Evolutionary conservation across 2,888 invertebrate genomes (phyloP), one percentile per base, ranked within the genome.

Genomic region (Lithophane socia): DNA sequence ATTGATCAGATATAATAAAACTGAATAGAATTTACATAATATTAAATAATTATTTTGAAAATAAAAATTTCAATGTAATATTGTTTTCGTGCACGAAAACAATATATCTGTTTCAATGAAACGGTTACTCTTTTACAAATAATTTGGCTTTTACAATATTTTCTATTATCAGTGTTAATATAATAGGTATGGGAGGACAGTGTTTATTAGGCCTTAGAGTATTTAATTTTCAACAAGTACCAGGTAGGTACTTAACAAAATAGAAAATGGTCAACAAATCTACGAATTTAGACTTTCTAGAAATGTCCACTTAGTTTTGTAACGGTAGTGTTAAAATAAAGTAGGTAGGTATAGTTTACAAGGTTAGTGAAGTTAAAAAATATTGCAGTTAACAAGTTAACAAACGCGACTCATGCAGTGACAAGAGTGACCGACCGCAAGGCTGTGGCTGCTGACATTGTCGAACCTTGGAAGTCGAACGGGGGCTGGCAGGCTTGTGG

Each of bases 371-470:
- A 37, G 37, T 37, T 37, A 37, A 37, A 37, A 37, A 37, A 37
- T 37, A 18, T 60, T 29, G 29, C 16, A 16, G 9, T 16, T 60
- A 18, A 16, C 60, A 29, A 18, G 29, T 29, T 60, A 24, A 29
- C 29, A 60, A 29, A 9, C 29, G 29, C 29, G 1, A 16, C 60
- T 58, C 58, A 58, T 24, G 13, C 24, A 58, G 58, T 24, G 58
- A 58, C 24, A 66, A 37, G 65, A 24, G 29, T 42, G 71, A 49
- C 24, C 42, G 24, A 67, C 16, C 52, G 9, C 74, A 74, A 74
- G n/a, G 16, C 8, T 44, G 73, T 7, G 18, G 13, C 8, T 44
- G 73, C 10, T 54, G 18, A 18, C n/a, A 29, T 21, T 16, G n/a
- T 16, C 10, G 8, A 16, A 16, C 3, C 0, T 37, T 37, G 67